These are phyloP conservation scores for Tokudaia muenninki DNA, from an alignment of 2,797 vertebrate genomes.

Conservation along the genomic window DNA sequence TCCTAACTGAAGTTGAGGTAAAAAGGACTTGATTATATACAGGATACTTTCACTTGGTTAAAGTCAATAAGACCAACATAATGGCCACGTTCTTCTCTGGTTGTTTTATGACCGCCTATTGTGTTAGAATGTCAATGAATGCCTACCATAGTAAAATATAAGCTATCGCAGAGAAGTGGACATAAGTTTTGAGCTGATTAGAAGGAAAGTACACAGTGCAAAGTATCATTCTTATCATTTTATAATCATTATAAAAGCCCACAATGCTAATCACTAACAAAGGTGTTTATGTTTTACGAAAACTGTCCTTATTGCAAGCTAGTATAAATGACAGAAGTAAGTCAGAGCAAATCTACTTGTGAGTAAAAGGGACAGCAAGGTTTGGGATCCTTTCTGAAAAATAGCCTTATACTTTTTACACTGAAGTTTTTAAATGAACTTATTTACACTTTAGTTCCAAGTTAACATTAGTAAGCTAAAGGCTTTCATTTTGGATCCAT, in stretches of 20 bases:
- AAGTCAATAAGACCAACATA: constrained; percentile 75
- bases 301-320: constrained; percentile 7
- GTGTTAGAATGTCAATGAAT: constrained; percentile 76
- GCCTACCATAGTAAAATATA: constrained; percentile 57
- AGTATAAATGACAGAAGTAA: constrained; percentile 2
- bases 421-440: constrained; percentile 15
- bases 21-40: constrained; percentile 59
- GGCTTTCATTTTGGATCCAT: constrained; percentile 52
- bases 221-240: constrained; percentile 80
- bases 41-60: constrained; percentile 76
- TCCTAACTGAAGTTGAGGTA: constrained; percentile 62
- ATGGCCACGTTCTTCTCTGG: constrained; percentile 77
- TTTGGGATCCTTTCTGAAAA: constrained; percentile 13
- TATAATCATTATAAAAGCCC: constrained; percentile 75
- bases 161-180: constrained; percentile 65
- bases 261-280: constrained; percentile 64
- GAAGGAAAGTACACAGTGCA: constrained; percentile 76
- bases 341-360: constrained; percentile 62
- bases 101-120: constrained; percentile 75
- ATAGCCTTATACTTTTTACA: neutral
- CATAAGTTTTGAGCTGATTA: constrained; percentile 74
- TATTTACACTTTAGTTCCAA: constrained; percentile 20
- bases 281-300: constrained; percentile 63
- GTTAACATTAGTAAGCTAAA: neutral
- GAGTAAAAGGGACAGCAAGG: constrained; percentile 7